Conservation (phyloP, 1,140 invertebrate species). For the Maconellicoccus hirsutus region DNA sequence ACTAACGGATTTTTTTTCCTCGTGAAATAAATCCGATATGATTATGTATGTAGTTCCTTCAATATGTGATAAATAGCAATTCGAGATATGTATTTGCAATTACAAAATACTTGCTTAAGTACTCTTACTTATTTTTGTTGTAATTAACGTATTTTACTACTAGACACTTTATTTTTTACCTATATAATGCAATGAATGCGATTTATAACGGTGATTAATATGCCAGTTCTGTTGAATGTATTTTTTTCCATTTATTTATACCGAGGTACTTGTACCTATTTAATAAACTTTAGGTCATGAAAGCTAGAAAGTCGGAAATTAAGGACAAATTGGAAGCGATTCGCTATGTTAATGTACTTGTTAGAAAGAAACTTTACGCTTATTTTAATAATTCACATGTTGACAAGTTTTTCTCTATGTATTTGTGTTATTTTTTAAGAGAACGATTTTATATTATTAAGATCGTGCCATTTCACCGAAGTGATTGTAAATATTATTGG, state of each 20-base stretch:
- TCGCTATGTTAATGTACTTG: no score
- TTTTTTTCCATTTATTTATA: neutral
- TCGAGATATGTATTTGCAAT: neutral
- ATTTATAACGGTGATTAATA: neutral
- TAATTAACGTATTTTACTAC: neutral
- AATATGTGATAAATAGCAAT: neutral
- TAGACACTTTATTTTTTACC: neutral
- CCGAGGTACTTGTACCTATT: neutral
- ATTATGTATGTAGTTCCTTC: neutral
- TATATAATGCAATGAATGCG: neutral
- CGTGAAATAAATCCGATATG: neutral
- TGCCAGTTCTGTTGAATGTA: slow-evolving; percentile 8
- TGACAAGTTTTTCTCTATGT: neutral
- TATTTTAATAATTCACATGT: neutral
- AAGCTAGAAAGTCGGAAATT: neutral
- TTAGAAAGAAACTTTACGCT: neutral
- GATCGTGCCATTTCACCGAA: neutral
- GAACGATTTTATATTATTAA: neutral
- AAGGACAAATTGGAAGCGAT: neutral
- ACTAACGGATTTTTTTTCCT: neutral
- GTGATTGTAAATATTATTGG: neutral
- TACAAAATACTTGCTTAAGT: neutral
- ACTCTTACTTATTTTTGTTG: neutral
- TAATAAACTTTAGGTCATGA: neutral
- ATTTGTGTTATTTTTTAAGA: neutral